phyloP scores from a whole-genome alignment of 2,888 invertebrate species.

The Drymonia ruficornis region DNA sequence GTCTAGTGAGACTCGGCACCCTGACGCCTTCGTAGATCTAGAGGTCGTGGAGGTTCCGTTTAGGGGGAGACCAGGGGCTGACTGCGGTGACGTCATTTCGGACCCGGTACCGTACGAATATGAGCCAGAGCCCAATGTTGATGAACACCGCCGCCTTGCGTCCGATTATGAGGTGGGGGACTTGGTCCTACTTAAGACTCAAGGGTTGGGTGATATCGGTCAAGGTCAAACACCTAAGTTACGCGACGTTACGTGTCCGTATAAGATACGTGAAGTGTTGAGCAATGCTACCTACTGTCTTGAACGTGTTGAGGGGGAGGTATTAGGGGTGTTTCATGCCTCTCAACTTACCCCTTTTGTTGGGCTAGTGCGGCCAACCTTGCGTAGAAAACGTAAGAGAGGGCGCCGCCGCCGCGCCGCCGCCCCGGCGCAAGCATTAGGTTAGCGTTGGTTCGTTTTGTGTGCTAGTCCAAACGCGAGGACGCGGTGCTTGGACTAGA shows the following conservation, averaged over 20 bases:
- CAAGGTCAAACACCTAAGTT: no score
- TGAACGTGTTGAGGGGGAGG: no score
- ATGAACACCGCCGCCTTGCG: no score
- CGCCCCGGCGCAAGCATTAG: no score
- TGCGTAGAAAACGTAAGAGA: background rate
- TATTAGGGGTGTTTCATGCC: background rate
- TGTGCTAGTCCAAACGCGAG: background rate
- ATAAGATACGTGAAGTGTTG: no score
- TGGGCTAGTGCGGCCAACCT: background rate
- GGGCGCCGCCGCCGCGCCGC: no score
- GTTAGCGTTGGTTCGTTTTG: no score
- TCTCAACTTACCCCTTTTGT: background rate
- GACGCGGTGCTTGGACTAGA: background rate
- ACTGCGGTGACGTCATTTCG: background rate
- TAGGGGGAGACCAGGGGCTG: constrained; percentile 10
- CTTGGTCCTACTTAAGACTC: no score
- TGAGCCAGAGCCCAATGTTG: background rate
- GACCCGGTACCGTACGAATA: constrained; percentile 7
- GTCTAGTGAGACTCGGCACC: background rate
- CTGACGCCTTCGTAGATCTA: background rate
- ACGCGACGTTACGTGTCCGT: no score
- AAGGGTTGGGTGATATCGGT: no score
- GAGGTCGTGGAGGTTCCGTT: constrained; percentile 9
- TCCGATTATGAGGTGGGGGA: no score
- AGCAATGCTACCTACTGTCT: no score